A percentile compares a stretch with the other conserved stretches of the same genome.
These are phyloP conservation scores for Choristoneura rosaceana DNA, from an alignment of 2,888 invertebrate species.

Conservation along the genomic window DNA sequence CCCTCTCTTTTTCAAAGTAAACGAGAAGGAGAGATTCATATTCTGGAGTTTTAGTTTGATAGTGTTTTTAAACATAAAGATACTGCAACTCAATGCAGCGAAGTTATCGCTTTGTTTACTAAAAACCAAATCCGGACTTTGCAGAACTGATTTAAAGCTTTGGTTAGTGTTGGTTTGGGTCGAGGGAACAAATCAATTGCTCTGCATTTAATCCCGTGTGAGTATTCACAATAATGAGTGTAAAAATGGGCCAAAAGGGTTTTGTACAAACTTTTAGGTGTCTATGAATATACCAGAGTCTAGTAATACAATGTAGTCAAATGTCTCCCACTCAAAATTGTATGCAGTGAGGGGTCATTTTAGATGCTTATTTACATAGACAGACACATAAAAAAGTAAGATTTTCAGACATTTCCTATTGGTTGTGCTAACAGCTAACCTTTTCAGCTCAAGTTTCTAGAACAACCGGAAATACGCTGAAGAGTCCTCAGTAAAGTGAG, in stretches of 20 bases:
- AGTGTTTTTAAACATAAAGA: conserved; percentile 18
- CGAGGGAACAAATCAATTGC: conserved; percentile 1
- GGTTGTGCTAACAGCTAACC: no score
- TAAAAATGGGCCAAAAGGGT: not conserved
- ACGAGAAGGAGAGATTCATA: not conserved
- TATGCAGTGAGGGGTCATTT: no score
- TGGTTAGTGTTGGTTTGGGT: not conserved
- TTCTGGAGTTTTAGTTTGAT: conserved; percentile 1
- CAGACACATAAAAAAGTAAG: no score
- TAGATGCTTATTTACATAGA: no score
- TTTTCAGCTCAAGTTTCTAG: no score
- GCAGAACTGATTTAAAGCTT: conserved; percentile 19
- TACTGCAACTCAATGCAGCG: not conserved
- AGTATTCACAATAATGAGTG: not conserved
- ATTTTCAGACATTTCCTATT: no score
- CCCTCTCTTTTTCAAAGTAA: not conserved
- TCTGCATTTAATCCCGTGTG: not conserved
- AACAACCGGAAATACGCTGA: no score
- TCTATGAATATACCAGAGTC: no score
- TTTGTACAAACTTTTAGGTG: no score
- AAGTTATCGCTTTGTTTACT: conserved; percentile 28
- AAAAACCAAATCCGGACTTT: conserved; percentile 28
- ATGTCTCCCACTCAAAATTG: no score
- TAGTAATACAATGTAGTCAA: no score
- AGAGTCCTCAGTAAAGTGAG: no score